phyloP scores from a whole-genome alignment of 1,140 invertebrate genomes.

The Drosophila punjabiensis region DNA sequence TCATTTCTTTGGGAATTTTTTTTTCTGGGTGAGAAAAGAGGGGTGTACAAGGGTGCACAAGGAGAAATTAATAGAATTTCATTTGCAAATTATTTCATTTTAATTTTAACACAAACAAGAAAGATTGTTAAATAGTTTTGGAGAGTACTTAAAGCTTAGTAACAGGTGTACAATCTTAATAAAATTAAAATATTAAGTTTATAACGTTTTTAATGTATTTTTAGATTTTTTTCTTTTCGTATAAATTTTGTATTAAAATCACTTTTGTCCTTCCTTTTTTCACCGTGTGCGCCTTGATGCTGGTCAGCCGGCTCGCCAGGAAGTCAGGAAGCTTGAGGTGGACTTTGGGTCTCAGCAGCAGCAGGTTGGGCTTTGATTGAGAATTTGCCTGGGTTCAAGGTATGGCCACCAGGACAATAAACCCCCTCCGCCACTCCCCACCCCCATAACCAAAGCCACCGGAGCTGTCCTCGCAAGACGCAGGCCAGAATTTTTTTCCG shows the following conservation, averaged over 20 bases:
- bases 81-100: background rate
- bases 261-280: background rate
- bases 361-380: constrained; percentile 24
- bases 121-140: background rate
- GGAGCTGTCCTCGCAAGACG: constrained; percentile 39
- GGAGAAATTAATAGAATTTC: background rate
- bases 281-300: constrained; percentile 31
- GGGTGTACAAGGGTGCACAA: background rate
- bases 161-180: background rate
- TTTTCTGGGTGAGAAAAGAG: constrained; percentile 14
- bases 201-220: background rate
- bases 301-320: constrained; percentile 56
- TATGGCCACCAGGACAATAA: constrained; percentile 63
- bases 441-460: background rate
- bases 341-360: constrained; percentile 8
- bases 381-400: constrained; percentile 55
- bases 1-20: constrained; percentile 24
- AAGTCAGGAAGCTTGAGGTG: constrained; percentile 61
- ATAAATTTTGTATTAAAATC: background rate
- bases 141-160: background rate
- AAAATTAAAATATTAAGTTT: background rate
- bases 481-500: constrained; percentile 57
- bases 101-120: background rate
- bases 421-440: background rate
- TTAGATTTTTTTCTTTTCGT: background rate